These are phyloP conservation scores for Muscicapa striata DNA, from an alignment of 2,797 vertebrate species.

Conservation along the genomic window DNA sequence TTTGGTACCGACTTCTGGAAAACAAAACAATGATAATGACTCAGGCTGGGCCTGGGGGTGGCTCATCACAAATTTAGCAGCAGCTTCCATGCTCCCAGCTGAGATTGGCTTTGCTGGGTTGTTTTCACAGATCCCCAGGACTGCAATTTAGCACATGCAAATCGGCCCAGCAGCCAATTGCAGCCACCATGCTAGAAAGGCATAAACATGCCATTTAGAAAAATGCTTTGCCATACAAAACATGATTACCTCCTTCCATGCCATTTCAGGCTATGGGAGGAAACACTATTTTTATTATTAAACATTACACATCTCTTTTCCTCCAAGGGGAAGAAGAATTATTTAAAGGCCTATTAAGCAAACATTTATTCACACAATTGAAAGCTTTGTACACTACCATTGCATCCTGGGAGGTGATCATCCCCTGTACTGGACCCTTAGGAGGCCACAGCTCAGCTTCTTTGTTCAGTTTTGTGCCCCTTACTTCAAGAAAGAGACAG, in stretches of 20 bases:
- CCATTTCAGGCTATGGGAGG: slow-evolving; percentile 23
- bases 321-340: not conserved
- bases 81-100: slow-evolving; percentile 67
- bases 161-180: slow-evolving; percentile 40
- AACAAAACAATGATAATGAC: slow-evolving; percentile 63
- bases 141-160: slow-evolving; percentile 57
- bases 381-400: not conserved
- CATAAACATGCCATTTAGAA: slow-evolving; percentile 24
- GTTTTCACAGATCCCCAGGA: slow-evolving; percentile 54
- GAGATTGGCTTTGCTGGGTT: slow-evolving; percentile 35
- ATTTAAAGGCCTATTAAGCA: slow-evolving; percentile 42
- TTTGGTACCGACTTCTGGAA: not conserved
- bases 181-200: slow-evolving; percentile 32
- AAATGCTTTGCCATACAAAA: slow-evolving; percentile 40
- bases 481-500: not conserved
- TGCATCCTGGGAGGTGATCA: not conserved
- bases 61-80: slow-evolving; percentile 61
- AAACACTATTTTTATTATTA: slow-evolving; percentile 32
- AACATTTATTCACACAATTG: not conserved
- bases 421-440: not conserved
- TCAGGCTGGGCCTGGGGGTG: slow-evolving; percentile 51
- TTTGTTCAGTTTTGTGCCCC: not conserved
- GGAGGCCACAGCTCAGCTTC: not conserved
- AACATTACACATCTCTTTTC: not conserved
- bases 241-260: slow-evolving; percentile 41